Evolutionary conservation across 2,888 invertebrate genomes (phyloP), one percentile per base, ranked within the genome.

Genomic region (Ceratothoa steindachneri): DNA sequence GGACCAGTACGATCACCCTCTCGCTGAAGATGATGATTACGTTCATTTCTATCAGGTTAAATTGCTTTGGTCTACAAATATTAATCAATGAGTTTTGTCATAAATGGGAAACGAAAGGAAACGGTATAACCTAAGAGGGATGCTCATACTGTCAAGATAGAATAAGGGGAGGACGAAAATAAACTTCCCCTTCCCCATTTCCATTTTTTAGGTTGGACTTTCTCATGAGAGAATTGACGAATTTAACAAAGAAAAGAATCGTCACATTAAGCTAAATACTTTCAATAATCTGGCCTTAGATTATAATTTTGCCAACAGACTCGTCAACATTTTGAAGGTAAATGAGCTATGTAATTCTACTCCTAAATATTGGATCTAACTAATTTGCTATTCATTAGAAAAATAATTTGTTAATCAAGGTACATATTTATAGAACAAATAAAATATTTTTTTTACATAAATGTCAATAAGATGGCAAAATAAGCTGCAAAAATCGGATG

Each of bases 11-110:
- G 27, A 24, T 15, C 60, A 60, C 24, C 2, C 60, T 15, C 12
- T 60, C 60, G 12, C 24, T 24, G 60, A 60, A 60, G 60, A 60
- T 22, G 60, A 60, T 60, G 60, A 60, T 22, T 60, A 60, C 60
- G 60, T 60, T 24, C n/a, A 60, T 24, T 60, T 60, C 22, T 60
- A 22, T 60, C 22, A 60, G 60, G 60, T 60, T 60, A 24, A 24
- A 1, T 51, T n/a, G 15, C 1, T 1, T 51, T n/a, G 1, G 1
- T 51, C 19, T 2, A 19, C 15, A 51, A 51, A 51, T 51, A 19
- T 51, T 51, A 1, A 51, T 51, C 3, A 51, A n/a, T n/a, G n/a
- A n/a, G n/a, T n/a, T n/a, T n/a, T n/a, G n/a, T n/a, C n/a, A n/a
- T n/a, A n/a, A n/a, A n/a, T n/a, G n/a, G n/a, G n/a, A n/a, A n/a